A percentile compares a stretch with the other conserved stretches of the same genome.
phyloP scores from a whole-genome alignment of 2,888 invertebrate species.

The Perizoma affinitatum region DNA sequence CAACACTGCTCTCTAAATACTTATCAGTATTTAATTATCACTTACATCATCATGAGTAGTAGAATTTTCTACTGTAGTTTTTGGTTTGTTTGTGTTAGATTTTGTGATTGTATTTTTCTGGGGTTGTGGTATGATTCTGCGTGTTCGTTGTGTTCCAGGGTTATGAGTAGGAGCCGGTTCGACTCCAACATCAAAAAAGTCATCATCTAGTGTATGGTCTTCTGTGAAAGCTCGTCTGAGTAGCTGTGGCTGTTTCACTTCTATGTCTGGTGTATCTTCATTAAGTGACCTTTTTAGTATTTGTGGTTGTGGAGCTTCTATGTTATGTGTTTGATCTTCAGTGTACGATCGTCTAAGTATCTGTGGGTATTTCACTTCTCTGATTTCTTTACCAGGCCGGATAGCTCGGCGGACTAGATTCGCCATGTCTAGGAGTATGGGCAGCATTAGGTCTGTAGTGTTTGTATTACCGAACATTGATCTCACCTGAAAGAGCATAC shows the following conservation, averaged over 20 bases:
- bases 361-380: conserved; percentile 59
- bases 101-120: conserved; percentile 42
- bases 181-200: conserved; percentile 60
- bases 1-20: neutral
- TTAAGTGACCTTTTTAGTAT: neutral
- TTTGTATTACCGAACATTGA: conserved; percentile 85
- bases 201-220: conserved; percentile 55
- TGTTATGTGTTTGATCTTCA: conserved; percentile 43
- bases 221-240: conserved; percentile 21
- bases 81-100: conserved; percentile 47
- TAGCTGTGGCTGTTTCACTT: conserved; percentile 1
- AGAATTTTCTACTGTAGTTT: conserved; percentile 35
- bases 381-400: conserved; percentile 64
- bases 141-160: conserved; percentile 37
- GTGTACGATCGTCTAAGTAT: conserved; percentile 61
- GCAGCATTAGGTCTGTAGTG: conserved; percentile 84
- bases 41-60: conserved; percentile 23
- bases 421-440: conserved; percentile 86
- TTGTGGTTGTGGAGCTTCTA: neutral
- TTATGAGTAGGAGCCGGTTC: conserved; percentile 41
- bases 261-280: neutral
- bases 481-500: conserved; percentile 74
- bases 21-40: neutral
- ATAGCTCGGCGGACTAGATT: conserved; percentile 84
- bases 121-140: conserved; percentile 57